Evolutionary conservation across 2,113 vertebrate species (phyloP).

Genomic region (Penelope pileata): DNA sequence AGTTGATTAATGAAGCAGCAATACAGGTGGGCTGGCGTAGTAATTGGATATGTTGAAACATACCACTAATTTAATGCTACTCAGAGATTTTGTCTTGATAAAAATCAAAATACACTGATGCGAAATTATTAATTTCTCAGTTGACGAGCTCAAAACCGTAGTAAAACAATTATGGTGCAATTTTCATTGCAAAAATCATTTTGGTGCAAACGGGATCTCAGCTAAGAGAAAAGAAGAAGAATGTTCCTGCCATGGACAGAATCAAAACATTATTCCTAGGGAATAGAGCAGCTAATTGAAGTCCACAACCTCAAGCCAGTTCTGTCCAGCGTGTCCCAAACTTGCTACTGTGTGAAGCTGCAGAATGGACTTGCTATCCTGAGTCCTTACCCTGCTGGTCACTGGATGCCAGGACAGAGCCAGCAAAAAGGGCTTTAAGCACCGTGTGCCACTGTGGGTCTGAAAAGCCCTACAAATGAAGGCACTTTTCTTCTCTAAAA

Average conservation of each 20-base stretch:
- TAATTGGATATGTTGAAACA: not conserved
- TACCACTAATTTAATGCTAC: not conserved
- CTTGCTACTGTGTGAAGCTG: no score
- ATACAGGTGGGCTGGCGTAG: not conserved
- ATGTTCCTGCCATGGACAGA: not conserved
- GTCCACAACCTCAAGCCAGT: not conserved
- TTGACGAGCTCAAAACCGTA: accelerated
- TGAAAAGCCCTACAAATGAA: not conserved
- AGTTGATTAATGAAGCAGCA: not conserved
- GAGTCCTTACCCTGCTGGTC: not conserved
- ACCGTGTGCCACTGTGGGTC: not conserved
- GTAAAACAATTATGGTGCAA: not conserved
- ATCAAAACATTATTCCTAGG: not conserved
- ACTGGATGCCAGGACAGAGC: not conserved
- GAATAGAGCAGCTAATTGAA: not conserved
- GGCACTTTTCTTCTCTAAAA: no score
- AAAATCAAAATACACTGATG: not conserved
- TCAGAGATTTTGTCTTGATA: not conserved
- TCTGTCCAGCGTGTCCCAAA: not conserved
- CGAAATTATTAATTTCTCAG: not conserved
- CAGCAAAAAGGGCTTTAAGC: not conserved
- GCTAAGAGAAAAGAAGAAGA: not conserved
- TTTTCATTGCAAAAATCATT: not conserved
- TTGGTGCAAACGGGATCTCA: not conserved
- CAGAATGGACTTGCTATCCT: not conserved